Conservation (phyloP, 2,113 vertebrate genomes). For the Himantopus leucocephalus region DNA sequence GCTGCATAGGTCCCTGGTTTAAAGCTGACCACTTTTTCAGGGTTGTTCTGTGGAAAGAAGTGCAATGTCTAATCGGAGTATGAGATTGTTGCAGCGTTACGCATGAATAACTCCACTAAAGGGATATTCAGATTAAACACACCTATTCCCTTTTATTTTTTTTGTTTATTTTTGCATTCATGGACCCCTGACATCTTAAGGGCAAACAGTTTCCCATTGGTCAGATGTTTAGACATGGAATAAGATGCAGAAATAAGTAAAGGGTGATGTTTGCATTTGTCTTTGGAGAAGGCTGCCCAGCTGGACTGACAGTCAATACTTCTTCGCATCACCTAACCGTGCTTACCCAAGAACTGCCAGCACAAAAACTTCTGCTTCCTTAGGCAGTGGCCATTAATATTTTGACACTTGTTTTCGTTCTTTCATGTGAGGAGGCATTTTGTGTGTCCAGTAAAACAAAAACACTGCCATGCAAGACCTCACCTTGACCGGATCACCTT, state of each 20-base stretch:
- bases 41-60: neutral
- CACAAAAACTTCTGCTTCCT: neutral
- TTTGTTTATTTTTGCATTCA: neutral
- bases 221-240: neutral
- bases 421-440: neutral
- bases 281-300: neutral
- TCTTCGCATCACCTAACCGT: rapidly evolving
- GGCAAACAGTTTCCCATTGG: neutral
- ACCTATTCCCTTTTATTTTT: neutral
- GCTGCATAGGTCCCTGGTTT: neutral
- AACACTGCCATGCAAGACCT: neutral
- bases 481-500: neutral
- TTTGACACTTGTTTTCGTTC: neutral
- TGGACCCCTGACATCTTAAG: neutral
- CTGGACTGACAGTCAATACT: neutral
- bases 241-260: neutral
- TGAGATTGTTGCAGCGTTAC: neutral
- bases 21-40: neutral
- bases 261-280: neutral
- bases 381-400: neutral
- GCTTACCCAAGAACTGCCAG: neutral
- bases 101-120: neutral
- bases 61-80: neutral
- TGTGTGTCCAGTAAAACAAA: neutral
- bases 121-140: neutral